Base-by-base conservation (phyloP, 1,140 invertebrate species). In the Diachasma alloeum region DNA sequence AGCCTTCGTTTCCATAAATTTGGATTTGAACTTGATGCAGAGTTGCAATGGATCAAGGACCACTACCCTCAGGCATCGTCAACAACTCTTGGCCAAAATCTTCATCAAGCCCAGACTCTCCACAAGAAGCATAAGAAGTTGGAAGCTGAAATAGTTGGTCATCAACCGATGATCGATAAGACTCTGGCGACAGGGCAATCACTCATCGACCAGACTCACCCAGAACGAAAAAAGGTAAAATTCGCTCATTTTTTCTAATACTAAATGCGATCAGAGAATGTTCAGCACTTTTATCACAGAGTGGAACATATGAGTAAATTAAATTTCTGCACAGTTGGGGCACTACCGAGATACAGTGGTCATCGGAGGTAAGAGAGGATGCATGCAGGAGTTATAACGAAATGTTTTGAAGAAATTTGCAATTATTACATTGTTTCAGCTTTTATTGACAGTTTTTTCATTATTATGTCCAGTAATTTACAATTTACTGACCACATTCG, bases 41-140 rank as follows among this genome's bases (percentile, higher is more conserved):
- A 99, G 88, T 91, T 98, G 81, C 96, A 98, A 85, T 99, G 98
- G 98, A 97, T 99, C 72, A 94, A 94, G 42, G 98, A 99, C 87
- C 95, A 97, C 79, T 85, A 95, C 72, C 94, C 95, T 4, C 91
- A 95, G 4, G 97, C 96, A 1, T 92, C 93, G 0, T 96, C 96
- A 0, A 93, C 94, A 2, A 93, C 91, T 6, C 85, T 95, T 4
- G 95, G 95, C 0, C 92, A 94, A 70, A 97, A 96, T 88, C 89
- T 99, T 39, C 94, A 97, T 82, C 97, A 98, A 87, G 96, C 97
- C 0, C 96, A 98, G 84, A 96, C 94, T 13, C 91, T 97, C 11
- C 93, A 95, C 81, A 99, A 99, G 88, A 98, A 98, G 89, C 97
- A 99, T 87, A 96, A 94, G 83, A 97, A 98, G 89, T 90, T 98